Evolutionary conservation across 2,888 invertebrate species (phyloP), one percentile per base, ranked within the genome.

Genomic region (Labia minor): DNA sequence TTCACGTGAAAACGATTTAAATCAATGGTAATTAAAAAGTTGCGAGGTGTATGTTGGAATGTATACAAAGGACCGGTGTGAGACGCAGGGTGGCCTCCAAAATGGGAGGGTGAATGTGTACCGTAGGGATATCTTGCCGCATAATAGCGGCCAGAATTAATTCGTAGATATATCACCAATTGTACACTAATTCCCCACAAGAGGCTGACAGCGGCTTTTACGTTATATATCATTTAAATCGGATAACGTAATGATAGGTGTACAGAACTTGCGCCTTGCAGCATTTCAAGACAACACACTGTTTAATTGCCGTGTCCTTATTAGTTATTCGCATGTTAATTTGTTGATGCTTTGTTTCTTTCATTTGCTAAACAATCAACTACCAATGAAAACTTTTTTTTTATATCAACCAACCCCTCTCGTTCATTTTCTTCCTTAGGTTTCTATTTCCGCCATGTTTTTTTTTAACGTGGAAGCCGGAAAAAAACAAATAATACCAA

Each of bases 101-200:
- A 49, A 49, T 14, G 16, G 16, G 49, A n/a, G 49, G 49, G 49
- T 26, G 26, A 49, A 49, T 49, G 49, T 49, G 49, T 49, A 14
- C 49, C 49, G 14, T 49, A 49, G 49, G 49, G 49, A 49, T 49
- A 49, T 49, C 49, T 49, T 49, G 49, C 49, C 49, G 49, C 49
- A 49, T 49, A 49, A 49, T 49, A 49, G 49, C 49, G 49, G 49
- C 6, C 49, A 49, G 49, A 49, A 49, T 49, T 49, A 49, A 49
- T 49, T 49, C 49, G 49, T 49, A 49, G 49, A 49, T 49, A 49
- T 49, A 49, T 49, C 49, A 49, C 49, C 49, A 49, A 49, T 49
- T 49, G 49, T 49, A 49, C 49, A 49, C 49, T 49, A 49, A 49
- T 16, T 49, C 49, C 49, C 49, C 49, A 49, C 49, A 49, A 49